Evolutionary conservation across 2,888 invertebrate genomes (phyloP), one percentile per base, ranked within the genome.

Genomic region (Acronicta leporina): DNA sequence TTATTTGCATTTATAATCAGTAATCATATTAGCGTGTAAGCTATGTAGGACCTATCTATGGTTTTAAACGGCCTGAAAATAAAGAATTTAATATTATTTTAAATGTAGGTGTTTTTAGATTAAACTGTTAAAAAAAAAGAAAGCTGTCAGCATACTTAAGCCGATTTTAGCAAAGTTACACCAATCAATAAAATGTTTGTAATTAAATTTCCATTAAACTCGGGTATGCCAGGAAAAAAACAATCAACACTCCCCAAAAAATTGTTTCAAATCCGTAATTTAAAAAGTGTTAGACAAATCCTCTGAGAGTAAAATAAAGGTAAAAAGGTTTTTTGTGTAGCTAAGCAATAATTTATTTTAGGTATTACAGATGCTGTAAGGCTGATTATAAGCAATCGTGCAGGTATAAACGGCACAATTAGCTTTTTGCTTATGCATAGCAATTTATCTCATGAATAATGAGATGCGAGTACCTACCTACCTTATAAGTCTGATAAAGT

Each of bases 161-260:
- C 1, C 10, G 7, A 33, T 33, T 33, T 33, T 11, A 33, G 33
- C 33, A 11, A 33, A 9, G 30, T 7, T 30, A n/a, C n/a, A n/a
- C 27, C 3, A 30, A 9, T 33, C 2, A 33, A 33, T 40, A n/a
- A 20, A 49, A 41, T 25, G 49, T 49, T 41, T 41, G 25, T 40
- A 49, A 49, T 41, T 49, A 14, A 41, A 5, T 14, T 50, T 50
- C 41, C 14, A 41, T 30, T 15, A 50, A 41, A 27, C 6, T 27
- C 11, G 10, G 14, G 41, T 41, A 27, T n/a, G 25, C 6, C 5
- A 7, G 5, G n/a, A 27, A 30, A 14, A 45, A 14, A 30, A 9
- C 27, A 30, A 45, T 41, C 25, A 50, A 41, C 25, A 14, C 7
- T 27, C 15, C 27, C 40, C 25, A 9, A 14, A 2, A 9, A 8